Conservation (phyloP, 2,113 vertebrate species). For the Zingel zingel region DNA sequence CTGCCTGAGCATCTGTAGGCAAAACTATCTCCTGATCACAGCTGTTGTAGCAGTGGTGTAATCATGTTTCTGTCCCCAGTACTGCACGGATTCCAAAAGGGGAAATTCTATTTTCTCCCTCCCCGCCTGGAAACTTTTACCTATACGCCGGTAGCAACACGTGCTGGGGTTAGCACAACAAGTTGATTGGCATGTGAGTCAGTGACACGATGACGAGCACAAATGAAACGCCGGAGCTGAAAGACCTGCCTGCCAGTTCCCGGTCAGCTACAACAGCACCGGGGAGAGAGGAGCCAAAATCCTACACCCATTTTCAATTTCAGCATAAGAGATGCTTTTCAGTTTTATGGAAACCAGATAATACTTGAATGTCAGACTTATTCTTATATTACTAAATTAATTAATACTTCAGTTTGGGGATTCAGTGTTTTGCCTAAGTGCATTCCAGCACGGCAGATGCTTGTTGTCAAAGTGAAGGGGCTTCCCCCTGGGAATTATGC, state of each 20-base stretch:
- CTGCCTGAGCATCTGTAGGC: background rate
- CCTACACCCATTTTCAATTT: no score
- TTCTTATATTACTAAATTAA: background rate
- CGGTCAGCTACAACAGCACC: no score
- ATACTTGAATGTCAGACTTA: background rate
- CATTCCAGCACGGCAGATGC: slow-evolving; percentile 14
- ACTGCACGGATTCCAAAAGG: background rate
- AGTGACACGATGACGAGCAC: no score
- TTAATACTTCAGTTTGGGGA: slow-evolving; percentile 3
- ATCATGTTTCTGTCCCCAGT: background rate
- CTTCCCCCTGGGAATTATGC: background rate
- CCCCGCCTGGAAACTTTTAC: no score
- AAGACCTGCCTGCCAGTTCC: no score
- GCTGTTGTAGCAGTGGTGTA: background rate
- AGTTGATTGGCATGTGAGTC: no score
- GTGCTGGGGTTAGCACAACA: no score
- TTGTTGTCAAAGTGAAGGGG: slow-evolving; percentile 18
- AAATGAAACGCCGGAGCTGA: no score
- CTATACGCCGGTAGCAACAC: no score
- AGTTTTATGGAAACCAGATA: no score
- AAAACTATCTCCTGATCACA: background rate
- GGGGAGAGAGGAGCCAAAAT: background rate
- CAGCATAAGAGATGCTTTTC: no score
- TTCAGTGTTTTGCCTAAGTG: background rate
- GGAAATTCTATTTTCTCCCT: background rate